These are phyloP conservation scores for Chrysina gloriosa DNA, from an alignment of 2,888 invertebrate species.

Conservation along the genomic window DNA sequence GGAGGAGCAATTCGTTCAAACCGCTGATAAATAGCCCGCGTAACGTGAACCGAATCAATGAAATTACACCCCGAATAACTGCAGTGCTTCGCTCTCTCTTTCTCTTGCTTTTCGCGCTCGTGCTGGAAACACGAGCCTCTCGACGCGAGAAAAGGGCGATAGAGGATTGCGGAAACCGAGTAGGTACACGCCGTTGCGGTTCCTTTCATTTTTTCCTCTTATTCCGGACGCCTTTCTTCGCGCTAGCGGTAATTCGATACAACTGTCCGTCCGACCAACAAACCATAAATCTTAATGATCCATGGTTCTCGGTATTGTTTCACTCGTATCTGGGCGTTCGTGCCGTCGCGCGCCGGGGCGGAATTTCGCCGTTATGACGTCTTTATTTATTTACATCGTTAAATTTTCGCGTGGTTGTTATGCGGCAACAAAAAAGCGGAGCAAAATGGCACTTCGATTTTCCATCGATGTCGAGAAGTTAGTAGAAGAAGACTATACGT, in stretches of 20 bases:
- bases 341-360: background rate
- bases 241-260: slow-evolving; percentile 41
- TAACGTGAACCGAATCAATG: slow-evolving; percentile 37
- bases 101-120: too few species aligned
- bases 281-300: slow-evolving; percentile 41
- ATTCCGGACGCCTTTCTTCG: background rate
- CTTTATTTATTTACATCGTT: too few species aligned
- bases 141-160: background rate
- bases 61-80: slow-evolving; percentile 15
- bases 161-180: background rate
- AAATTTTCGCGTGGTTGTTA: too few species aligned
- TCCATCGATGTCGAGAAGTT: too few species aligned
- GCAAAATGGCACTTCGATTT: too few species aligned
- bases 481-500: too few species aligned
- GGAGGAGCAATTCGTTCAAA: background rate
- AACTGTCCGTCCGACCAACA: slow-evolving; percentile 39
- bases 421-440: too few species aligned
- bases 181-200: background rate
- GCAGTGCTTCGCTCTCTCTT: too few species aligned
- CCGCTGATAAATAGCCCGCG: slow-evolving; percentile 36
- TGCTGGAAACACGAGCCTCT: background rate
- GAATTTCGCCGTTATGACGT: too few species aligned
- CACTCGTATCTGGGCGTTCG: too few species aligned
- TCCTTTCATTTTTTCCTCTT: background rate
- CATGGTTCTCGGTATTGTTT: slow-evolving; percentile 32